Evolutionary conservation across 2,113 vertebrate genomes (phyloP), one percentile per base, ranked within the genome.

Genomic region (Atherinomorus stipes): DNA sequence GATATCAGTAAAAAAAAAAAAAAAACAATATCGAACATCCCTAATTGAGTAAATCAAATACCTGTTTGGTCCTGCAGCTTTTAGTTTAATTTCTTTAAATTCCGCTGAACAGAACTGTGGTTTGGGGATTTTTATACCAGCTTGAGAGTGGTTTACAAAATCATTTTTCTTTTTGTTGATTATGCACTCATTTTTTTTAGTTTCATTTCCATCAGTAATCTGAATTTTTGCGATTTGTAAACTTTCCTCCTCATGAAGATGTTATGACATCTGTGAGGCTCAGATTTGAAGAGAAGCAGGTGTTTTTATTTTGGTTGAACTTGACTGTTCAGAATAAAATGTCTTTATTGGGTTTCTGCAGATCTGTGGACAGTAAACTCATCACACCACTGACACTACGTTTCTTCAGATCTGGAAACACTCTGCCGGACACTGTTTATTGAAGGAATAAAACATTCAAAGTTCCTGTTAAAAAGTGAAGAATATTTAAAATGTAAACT

Each of bases 381-480:
- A 34, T 52, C 18, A 51, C 53, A 51, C 21, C 18, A 40, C 10
- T 25, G 11, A 63, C 60, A 74, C 68, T 57, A 71, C 38, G 51
- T 54, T 50, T 65, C 38, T 73, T 62, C 22, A 31, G 7, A 37
- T 49, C n/a, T 38, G 28, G 68, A 34, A 63, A 3, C 10, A 21
- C 22, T 44, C 22, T 26, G 8, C 40, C 38, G n/a, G 5, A 21
- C n/a, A 53, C 11, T 10, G 7, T 62, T 77, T 63, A 68, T n/a
- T 57, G 34, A 76, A 45, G 18, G 51, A 75, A 72, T 69, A 8
- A 76, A 78, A 67, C 47, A 51, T 51, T 71, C 23, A 54, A 37
- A 72, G 67, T 79, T 64, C 54, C 56, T 54, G 66, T 42, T 63
- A 10, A 71, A 75, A 68, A 74, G 11, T 52, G 2, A n/a, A 42